Conservation (phyloP, 2,797 vertebrate genomes). For the Acanthurus tractus region DNA sequence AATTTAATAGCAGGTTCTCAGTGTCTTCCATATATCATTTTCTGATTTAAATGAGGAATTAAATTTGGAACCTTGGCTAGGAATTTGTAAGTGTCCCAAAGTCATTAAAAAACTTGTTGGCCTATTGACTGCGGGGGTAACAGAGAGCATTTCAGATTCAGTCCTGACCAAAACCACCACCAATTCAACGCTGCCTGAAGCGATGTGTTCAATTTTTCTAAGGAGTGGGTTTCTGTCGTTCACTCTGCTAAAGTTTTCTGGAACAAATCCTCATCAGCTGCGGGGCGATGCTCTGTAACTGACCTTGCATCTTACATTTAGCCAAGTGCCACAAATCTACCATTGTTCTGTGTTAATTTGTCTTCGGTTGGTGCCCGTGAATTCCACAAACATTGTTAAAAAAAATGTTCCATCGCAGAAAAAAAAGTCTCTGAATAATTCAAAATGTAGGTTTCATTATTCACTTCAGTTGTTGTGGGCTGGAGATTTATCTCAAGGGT, state of each 20-base stretch:
- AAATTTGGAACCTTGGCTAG: conserved; percentile 18
- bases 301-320: conserved; percentile 8
- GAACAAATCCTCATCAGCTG: conserved; percentile 12
- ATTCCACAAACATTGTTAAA: neutral
- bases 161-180: conserved; percentile 10
- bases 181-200: conserved; percentile 18
- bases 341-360: neutral
- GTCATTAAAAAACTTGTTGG: conserved; percentile 9
- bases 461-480: too few species aligned
- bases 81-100: conserved; percentile 4
- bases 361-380: neutral
- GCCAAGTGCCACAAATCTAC: neutral
- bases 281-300: conserved; percentile 5
- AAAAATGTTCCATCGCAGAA: neutral
- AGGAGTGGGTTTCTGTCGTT: conserved; percentile 28
- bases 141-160: conserved; percentile 20
- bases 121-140: conserved; percentile 13
- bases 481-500: neutral
- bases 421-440: neutral
- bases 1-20: conserved; percentile 47
- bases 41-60: conserved; percentile 27
- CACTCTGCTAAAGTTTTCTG: conserved; percentile 17
- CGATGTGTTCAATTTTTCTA: conserved; percentile 18
- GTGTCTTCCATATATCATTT: conserved; percentile 21
- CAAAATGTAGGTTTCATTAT: too few species aligned